Base-by-base conservation (phyloP, 2,888 invertebrate genomes). In the Biston betularia region DNA sequence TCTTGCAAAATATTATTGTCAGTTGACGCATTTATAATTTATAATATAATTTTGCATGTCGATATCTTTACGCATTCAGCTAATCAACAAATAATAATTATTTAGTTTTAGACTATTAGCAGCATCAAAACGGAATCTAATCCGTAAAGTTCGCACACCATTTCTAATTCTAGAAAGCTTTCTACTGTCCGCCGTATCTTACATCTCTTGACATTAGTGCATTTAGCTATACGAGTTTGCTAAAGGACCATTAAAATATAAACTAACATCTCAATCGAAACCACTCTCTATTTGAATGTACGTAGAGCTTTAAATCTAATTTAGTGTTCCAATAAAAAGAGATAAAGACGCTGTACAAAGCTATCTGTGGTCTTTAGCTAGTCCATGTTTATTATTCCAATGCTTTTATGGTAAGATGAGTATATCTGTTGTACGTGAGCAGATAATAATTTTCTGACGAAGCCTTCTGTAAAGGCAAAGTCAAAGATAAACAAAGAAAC, bases 131-230 rank as follows among this genome's bases (percentile, higher is more conserved):
- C 44, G 12, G 35, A 14, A 44, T 44, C 34, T 44, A 14, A 40
- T 42, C 24, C n/a, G 2, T 15, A 50, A n/a, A 49, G 38, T 42
- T n/a, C 15, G 52, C 33, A 42, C 33, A 42, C n/a, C 15, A 49
- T 61, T 61, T 65, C 52, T 61, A 61, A 61, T 57, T 61, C 46
- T 65, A 61, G 65, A 65, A 61, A 52, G 61, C 61, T 65, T 56
- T 56, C 48, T 48, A 11, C 46, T 33, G 15, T 53, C 42, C 12
- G 46, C 49, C 33, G 49, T 60, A 59, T 60, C 45, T 60, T 6
- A 35, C 54, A 60, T 65, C 60, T 59, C 48, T 50, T 12, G 54
- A 56, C 48, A 42, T 65, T 53, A 55, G 44, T 55, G 44, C 50
- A 15, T 50, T 64, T 52, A 53, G 15, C 42, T 64, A 54, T 24